Evolutionary conservation across 2,797 vertebrate genomes (phyloP).

Genomic region (Mallotus villosus): DNA sequence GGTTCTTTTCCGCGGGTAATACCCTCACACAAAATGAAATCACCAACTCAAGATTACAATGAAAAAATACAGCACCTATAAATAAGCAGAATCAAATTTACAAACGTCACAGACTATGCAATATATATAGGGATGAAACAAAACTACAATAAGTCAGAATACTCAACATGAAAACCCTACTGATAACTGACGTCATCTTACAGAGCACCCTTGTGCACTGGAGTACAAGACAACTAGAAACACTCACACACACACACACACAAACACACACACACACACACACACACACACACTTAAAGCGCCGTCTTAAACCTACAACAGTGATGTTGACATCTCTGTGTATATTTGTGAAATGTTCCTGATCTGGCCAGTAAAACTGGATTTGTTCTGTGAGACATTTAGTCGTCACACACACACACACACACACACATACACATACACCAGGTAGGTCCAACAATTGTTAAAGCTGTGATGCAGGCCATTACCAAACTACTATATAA

Average conservation of each 20-base stretch:
- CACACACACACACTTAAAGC: conserved; percentile 32
- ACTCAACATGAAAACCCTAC: conserved; percentile 77
- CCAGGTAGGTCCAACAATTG: conserved; percentile 78
- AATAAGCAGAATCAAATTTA: conserved; percentile 92
- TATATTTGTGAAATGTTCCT: conserved; percentile 72
- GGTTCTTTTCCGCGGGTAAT: conserved; percentile 90
- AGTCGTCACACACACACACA: conserved; percentile 74
- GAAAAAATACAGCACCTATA: conserved; percentile 92
- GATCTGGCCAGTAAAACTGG: conserved; percentile 95
- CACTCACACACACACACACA: conserved; percentile 47
- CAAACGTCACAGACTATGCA: conserved; percentile 90
- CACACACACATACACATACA: conserved; percentile 80
- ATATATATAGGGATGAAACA: conserved; percentile 87
- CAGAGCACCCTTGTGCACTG: conserved; percentile 94
- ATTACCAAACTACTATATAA: conserved; percentile 90
- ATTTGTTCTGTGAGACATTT: conserved; percentile 84
- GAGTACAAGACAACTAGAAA: conserved; percentile 31
- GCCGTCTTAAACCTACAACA: background rate
- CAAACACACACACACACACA: conserved; percentile 43
- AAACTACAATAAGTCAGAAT: conserved; percentile 84
- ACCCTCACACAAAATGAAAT: conserved; percentile 94
- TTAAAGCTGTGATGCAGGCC: conserved; percentile 85
- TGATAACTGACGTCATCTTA: conserved; percentile 95
- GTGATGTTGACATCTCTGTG: background rate
- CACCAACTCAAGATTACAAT: conserved; percentile 80